These are phyloP conservation scores for Notothenia coriiceps DNA, from an alignment of 2,113 vertebrate species.

Conservation along the genomic window DNA sequence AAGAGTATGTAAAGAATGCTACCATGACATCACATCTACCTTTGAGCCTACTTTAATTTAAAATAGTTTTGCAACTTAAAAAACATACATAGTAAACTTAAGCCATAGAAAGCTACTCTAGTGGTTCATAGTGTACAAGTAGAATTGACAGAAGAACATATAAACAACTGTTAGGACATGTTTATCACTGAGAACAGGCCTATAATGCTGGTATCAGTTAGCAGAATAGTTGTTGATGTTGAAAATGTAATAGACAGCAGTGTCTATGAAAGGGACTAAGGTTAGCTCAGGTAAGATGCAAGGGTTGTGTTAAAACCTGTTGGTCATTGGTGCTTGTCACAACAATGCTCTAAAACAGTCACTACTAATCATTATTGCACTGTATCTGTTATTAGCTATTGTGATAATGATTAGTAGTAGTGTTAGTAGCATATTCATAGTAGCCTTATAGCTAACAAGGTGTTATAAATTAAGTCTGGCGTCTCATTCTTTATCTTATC, in stretches of 20 bases:
- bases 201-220: background rate
- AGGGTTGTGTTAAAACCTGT: background rate
- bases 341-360: background rate
- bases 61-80: background rate
- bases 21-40: constrained; percentile 45
- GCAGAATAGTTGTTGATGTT: background rate
- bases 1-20: constrained; percentile 62
- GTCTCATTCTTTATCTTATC: constrained; percentile 20
- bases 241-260: background rate
- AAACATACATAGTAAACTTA: background rate
- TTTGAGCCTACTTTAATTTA: constrained; percentile 8
- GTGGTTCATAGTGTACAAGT: background rate
- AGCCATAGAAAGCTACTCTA: background rate
- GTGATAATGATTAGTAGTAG: background rate
- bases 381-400: background rate
- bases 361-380: background rate
- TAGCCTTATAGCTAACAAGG: background rate
- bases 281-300: background rate
- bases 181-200: background rate
- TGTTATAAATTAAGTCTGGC: background rate
- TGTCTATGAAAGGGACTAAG: background rate
- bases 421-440: background rate
- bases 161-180: background rate
- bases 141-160: background rate
- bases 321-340: too few relatives aligned